phyloP scores from a whole-genome alignment of 2,113 vertebrate species.

The Phrynocephalus versicolor region DNA sequence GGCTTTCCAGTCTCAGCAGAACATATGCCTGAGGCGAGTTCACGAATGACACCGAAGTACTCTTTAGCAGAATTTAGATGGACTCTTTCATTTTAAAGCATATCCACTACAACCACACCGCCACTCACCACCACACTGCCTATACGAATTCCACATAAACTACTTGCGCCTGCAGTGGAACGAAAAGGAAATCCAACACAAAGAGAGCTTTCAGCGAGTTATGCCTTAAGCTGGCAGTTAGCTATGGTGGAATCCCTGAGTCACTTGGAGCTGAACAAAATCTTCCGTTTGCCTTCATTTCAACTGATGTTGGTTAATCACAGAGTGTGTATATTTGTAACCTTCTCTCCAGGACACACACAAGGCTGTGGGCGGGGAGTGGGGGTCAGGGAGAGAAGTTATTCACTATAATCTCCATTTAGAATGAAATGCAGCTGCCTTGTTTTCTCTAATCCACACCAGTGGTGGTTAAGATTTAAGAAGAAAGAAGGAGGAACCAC shows the following conservation, averaged over 20 bases:
- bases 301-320: slow-evolving; percentile 39
- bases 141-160: slow-evolving; percentile 28
- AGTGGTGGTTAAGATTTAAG: neutral
- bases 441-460: neutral
- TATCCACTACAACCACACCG: slow-evolving; percentile 22
- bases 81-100: slow-evolving; percentile 37
- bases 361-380: too few species aligned
- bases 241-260: slow-evolving; percentile 38
- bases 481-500: neutral
- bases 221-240: slow-evolving; percentile 45
- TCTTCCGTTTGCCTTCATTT: slow-evolving; percentile 54
- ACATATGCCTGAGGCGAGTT: slow-evolving; percentile 36
- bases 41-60: slow-evolving; percentile 50
- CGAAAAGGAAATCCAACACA: slow-evolving; percentile 50
- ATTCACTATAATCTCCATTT: neutral
- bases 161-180: slow-evolving; percentile 5
- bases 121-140: neutral
- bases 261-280: slow-evolving; percentile 31
- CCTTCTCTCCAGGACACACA: slow-evolving; percentile 6
- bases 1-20: slow-evolving; percentile 23
- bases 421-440: slow-evolving; percentile 11
- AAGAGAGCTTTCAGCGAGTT: slow-evolving; percentile 55
- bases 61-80: slow-evolving; percentile 43
- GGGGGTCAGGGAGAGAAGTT: neutral
- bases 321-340: slow-evolving; percentile 27